These are phyloP conservation scores for Phrynocephalus versicolor DNA, from an alignment of 2,113 vertebrate species.

Conservation along the genomic window DNA sequence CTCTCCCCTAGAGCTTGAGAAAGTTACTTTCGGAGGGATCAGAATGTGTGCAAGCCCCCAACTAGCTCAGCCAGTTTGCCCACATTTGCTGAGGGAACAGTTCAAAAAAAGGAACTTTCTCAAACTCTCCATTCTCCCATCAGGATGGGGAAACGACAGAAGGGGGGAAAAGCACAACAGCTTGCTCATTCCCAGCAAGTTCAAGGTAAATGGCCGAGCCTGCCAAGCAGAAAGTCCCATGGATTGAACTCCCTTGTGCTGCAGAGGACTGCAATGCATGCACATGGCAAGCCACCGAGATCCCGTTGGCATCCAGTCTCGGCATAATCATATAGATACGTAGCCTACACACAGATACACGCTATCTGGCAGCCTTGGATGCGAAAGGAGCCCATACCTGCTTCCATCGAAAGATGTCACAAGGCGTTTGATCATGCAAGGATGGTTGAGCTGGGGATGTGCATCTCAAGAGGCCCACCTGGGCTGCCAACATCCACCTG, in stretches of 20 bases:
- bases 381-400: too few species aligned
- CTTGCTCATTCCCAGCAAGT: conserved; percentile 63
- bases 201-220: conserved; percentile 62
- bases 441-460: background rate
- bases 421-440: background rate
- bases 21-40: too few species aligned
- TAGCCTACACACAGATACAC: background rate
- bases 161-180: conserved; percentile 69
- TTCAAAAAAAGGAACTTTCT: too few species aligned
- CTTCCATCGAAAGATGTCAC: background rate
- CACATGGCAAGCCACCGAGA: background rate
- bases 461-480: background rate
- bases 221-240: conserved; percentile 41
- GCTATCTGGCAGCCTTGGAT: background rate
- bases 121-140: too few species aligned
- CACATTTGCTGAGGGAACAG: too few species aligned
- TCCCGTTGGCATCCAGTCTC: background rate
- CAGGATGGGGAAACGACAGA: conserved; percentile 63
- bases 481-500: background rate
- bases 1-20: conserved; percentile 43
- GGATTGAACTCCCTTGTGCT: conserved; percentile 51
- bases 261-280: conserved; percentile 31
- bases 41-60: too few species aligned
- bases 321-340: background rate
- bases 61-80: too few species aligned